Conservation (phyloP, 1,140 invertebrate species). For the Achroia grisella region DNA sequence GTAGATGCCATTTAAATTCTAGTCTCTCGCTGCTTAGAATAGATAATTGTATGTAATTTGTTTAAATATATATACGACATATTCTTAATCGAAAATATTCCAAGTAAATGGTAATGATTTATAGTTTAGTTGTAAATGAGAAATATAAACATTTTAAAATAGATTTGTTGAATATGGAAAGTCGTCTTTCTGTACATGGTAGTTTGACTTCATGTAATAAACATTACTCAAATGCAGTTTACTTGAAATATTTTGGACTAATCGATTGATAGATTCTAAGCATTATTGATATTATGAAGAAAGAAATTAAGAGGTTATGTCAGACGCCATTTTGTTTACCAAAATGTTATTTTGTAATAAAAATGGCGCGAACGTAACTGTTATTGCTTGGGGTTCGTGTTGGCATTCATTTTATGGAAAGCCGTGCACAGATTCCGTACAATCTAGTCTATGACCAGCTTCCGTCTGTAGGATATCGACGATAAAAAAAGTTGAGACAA, state of each 20-base stretch:
- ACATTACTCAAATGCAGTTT: too few relatives aligned
- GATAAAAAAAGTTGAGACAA: slow-evolving; percentile 29
- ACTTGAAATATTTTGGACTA: too few relatives aligned
- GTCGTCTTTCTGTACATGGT: too few relatives aligned
- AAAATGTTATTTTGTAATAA: background rate
- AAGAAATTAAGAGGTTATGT: too few relatives aligned
- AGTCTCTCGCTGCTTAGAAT: slow-evolving; percentile 54
- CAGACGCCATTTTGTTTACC: too few relatives aligned
- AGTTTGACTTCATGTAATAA: too few relatives aligned
- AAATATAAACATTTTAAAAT: too few relatives aligned
- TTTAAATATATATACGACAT: slow-evolving; percentile 15
- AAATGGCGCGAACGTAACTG: background rate
- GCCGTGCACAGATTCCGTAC: slow-evolving; percentile 1
- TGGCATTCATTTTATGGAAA: background rate
- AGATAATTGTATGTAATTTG: slow-evolving; percentile 42
- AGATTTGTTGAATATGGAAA: too few relatives aligned
- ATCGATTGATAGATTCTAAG: background rate
- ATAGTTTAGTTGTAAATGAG: too few relatives aligned
- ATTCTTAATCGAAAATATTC: slow-evolving; percentile 6
- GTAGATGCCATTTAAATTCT: slow-evolving; percentile 58
- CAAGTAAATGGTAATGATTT: too few relatives aligned
- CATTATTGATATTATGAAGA: slow-evolving; percentile 3
- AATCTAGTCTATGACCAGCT: slow-evolving; percentile 60
- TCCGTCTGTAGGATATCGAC: slow-evolving; percentile 34
- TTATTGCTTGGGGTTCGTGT: too few relatives aligned